Base-by-base conservation (phyloP, 2,888 invertebrate species). In the Epistrophe eligans region DNA sequence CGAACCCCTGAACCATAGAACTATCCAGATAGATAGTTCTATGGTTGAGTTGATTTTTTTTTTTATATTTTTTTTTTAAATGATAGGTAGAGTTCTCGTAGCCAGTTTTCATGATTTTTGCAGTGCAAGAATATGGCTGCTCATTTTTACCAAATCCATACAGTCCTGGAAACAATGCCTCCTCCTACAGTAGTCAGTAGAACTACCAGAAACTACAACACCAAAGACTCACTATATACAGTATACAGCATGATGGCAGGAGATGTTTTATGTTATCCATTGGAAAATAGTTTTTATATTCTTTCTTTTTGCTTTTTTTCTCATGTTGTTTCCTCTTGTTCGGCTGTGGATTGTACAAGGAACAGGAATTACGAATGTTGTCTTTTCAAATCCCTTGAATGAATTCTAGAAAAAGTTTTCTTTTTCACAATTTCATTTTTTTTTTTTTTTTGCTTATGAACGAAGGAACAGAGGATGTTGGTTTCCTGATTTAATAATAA, bases 401-500 rank as follows among this genome's bases (percentile, higher is more conserved):
- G 77, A 80, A 77, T 84, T 77, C 45, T 38, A 71, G 70, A 52
- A 45, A 66, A 67, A 60, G 24, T 19, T 50, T 77, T 17, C 48
- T 60, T 40, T 71, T 40, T 66, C 58, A 55, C 55, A 55, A 55
- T 55, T 55, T 32, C 28, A 13, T 40, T 35, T 19, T 45, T 62
- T 24, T 72, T 38, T 11, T 67, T 17, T 43, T 77, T n/a, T n/a
- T 38, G 58, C 4, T 67, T 43, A 35, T 58, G 50, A 52, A 52
- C 28, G 24, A 35, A 45, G 17, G 17, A 57, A 38, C 28, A n/a
- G 28, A 74, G 74, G 82, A 82, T 74, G 77, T 81, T 77, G 77
- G 77, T 40, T 64, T 87, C 70, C 70, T 82, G 85, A 87, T 87
- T 87, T 71, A 87, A 87, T 87, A 82, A 82, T 82, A 52, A 81